These are phyloP conservation scores for Heliconius cydno DNA, from an alignment of 2,888 invertebrate genomes.

Conservation along the genomic window DNA sequence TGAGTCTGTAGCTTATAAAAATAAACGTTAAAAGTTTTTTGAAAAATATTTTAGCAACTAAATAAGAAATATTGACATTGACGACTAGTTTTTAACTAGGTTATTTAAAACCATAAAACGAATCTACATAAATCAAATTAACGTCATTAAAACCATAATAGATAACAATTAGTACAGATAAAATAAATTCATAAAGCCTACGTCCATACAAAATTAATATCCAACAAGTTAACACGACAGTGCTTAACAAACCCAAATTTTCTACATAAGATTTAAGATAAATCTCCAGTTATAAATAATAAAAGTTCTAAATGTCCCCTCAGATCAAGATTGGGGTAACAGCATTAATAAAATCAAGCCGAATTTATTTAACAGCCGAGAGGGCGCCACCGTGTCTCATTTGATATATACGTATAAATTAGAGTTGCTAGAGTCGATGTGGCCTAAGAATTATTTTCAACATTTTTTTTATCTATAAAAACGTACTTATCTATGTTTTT, in stretches of 20 bases:
- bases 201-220: slow-evolving; percentile 38
- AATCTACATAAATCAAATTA: not conserved
- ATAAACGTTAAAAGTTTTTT: too few relatives aligned
- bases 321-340: slow-evolving; percentile 76
- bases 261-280: slow-evolving; percentile 65
- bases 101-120: not conserved
- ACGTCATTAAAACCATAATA: not conserved
- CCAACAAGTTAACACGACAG: slow-evolving; percentile 49
- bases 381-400: slow-evolving; percentile 77
- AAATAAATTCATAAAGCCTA: slow-evolving; percentile 14
- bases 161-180: not conserved
- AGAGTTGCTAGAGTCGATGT: not conserved
- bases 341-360: slow-evolving; percentile 79
- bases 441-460: slow-evolving; percentile 3
- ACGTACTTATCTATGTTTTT: not conserved
- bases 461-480: too few relatives aligned
- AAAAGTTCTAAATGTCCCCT: slow-evolving; percentile 73
- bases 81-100: too few relatives aligned
- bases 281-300: slow-evolving; percentile 76
- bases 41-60: too few relatives aligned
- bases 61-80: not conserved
- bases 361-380: slow-evolving; percentile 69
- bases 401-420: slow-evolving; percentile 61
- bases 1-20: too few relatives aligned
- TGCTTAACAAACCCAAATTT: slow-evolving; percentile 58